phyloP scores from a whole-genome alignment of 37 sponge, comb jelly and placozoan species.

The Theonella swinhoei region DNA sequence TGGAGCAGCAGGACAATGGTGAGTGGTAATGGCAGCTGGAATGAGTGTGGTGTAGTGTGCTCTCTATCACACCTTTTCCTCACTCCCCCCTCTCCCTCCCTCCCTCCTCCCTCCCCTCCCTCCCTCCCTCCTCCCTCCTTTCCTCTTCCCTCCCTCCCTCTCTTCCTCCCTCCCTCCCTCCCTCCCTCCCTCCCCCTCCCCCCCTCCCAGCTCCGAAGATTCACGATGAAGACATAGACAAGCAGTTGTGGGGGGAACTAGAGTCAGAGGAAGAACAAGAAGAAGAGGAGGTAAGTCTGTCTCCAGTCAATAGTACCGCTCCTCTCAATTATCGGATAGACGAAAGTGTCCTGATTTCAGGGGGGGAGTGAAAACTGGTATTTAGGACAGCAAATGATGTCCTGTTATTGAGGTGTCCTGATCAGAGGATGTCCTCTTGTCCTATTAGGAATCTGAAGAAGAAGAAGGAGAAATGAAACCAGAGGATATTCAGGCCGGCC shows the following conservation, averaged over 20 bases:
- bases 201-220: neutral
- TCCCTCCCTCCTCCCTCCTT: neutral
- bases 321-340: neutral
- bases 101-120: neutral
- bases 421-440: too few species aligned
- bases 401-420: too few species aligned
- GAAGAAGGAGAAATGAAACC: slow-evolving; percentile 58
- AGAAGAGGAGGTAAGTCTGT: slow-evolving; percentile 63
- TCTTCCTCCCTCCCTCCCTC: neutral
- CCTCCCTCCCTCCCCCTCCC: neutral
- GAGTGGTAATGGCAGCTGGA: too few species aligned
- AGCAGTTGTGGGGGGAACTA: slow-evolving; percentile 92
- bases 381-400: too few species aligned
- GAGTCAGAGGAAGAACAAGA: slow-evolving; percentile 89
- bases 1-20: slow-evolving; percentile 65
- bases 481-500: slow-evolving; percentile 80
- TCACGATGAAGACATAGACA: slow-evolving; percentile 69
- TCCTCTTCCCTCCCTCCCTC: neutral
- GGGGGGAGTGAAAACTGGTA: too few species aligned
- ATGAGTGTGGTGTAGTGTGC: too few species aligned
- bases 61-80: neutral
- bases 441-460: slow-evolving; percentile 44
- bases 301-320: neutral
- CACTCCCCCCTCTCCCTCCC: neutral
- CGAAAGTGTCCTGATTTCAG: too few species aligned